These are phyloP conservation scores for Nomada ruficornis DNA, from an alignment of 2,888 invertebrate genomes.

Conservation along the genomic window DNA sequence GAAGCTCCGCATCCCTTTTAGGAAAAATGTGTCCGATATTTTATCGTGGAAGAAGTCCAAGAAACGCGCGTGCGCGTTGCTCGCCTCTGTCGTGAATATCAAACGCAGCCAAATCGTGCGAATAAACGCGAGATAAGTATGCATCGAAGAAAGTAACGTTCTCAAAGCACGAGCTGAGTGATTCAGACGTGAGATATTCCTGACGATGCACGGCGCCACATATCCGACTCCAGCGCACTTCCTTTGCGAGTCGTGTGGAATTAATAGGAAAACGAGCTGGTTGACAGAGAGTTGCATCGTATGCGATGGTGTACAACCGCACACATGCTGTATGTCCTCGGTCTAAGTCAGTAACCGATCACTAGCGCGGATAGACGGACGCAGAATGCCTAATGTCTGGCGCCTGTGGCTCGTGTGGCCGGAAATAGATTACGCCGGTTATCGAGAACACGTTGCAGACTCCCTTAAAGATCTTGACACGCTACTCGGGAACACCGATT, in stretches of 20 bases:
- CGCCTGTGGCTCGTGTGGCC: conserved; percentile 67
- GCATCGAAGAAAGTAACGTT: conserved; percentile 45
- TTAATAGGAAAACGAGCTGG: conserved; percentile 73
- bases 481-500: conserved; percentile 18
- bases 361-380: conserved; percentile 53
- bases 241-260: conserved; percentile 75
- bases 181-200: conserved; percentile 81
- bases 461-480: conserved; percentile 37
- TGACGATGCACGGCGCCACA: conserved; percentile 79
- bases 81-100: background rate
- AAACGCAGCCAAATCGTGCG: conserved; percentile 33
- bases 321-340: conserved; percentile 46
- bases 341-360: conserved; percentile 66
- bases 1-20: background rate
- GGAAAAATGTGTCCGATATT: background rate
- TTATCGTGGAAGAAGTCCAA: too few species aligned
- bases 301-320: conserved; percentile 3
- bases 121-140: conserved; percentile 14
- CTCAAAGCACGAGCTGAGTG: conserved; percentile 56
- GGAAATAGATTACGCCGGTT: conserved; percentile 68
- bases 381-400: conserved; percentile 70
- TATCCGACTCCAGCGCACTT: conserved; percentile 77
- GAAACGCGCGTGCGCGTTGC: too few species aligned
- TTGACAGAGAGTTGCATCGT: conserved; percentile 59
- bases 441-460: conserved; percentile 61